Percentiles rank a stretch among this genome's conserved stretches.
Evolutionary conservation across 1,140 invertebrate species (phyloP).

Genomic region (Caenorhabditis tropicalis): DNA sequence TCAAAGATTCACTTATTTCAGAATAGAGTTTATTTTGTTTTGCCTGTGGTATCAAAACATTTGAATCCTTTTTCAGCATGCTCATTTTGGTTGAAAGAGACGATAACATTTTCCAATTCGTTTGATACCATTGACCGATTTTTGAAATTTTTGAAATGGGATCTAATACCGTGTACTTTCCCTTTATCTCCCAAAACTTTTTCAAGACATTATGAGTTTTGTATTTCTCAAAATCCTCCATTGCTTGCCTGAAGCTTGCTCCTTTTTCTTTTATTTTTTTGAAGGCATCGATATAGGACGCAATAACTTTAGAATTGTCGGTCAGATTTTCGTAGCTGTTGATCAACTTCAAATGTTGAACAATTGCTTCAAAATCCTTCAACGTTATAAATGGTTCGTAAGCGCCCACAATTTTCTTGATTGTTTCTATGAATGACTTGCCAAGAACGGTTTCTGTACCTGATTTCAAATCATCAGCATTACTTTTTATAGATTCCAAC

Average conservation of each 20-base stretch:
- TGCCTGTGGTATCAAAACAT: background rate
- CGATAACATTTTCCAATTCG: background rate
- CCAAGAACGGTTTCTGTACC: background rate
- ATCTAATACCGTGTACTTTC: background rate
- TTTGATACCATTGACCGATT: background rate
- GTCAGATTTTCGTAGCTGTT: too few relatives aligned
- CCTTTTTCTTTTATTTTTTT: too few relatives aligned
- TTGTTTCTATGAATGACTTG: background rate
- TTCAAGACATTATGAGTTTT: background rate
- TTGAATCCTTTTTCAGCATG: background rate
- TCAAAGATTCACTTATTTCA: background rate
- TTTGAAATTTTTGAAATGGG: background rate
- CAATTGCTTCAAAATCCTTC: too few relatives aligned
- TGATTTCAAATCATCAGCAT: background rate
- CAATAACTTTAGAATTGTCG: too few relatives aligned
- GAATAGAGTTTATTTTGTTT: background rate
- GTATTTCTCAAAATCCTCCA: too few relatives aligned
- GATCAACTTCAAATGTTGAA: too few relatives aligned
- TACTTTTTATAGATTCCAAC: too few relatives aligned
- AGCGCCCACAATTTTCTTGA: too few relatives aligned
- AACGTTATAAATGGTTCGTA: too few relatives aligned
- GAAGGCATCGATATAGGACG: too few relatives aligned
- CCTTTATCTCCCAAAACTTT: background rate
- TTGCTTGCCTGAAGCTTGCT: too few relatives aligned
- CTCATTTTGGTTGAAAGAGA: background rate